Conservation (phyloP, 2,888 invertebrate genomes). For the Troides oblongomaculatus region DNA sequence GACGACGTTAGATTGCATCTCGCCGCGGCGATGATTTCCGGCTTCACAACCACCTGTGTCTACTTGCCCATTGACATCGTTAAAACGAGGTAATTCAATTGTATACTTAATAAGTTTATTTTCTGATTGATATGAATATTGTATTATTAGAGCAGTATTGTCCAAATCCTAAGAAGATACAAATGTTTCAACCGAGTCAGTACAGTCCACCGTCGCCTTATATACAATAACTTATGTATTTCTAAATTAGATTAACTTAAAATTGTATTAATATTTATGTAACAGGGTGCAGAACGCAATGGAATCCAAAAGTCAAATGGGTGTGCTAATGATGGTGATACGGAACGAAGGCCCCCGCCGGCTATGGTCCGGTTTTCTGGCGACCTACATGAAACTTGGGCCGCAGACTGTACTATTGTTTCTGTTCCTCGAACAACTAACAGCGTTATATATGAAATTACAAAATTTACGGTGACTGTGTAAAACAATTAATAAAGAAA, state of each 20-base stretch:
- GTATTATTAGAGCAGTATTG: too few relatives aligned
- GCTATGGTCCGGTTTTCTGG: slow-evolving; percentile 97
- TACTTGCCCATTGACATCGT: slow-evolving; percentile 99
- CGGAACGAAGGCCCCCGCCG: slow-evolving; percentile 93
- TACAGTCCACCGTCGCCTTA: too few relatives aligned
- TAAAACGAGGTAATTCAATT: slow-evolving; percentile 89
- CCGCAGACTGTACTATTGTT: slow-evolving; percentile 98
- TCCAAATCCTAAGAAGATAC: too few relatives aligned
- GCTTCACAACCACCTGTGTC: slow-evolving; percentile 93
- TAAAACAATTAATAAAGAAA: background rate
- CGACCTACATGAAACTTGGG: slow-evolving; percentile 95
- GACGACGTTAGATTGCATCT: slow-evolving; percentile 93
- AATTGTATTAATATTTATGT: background rate
- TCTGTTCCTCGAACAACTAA: slow-evolving; percentile 96
- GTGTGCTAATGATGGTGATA: slow-evolving; percentile 88
- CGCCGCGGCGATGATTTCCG: slow-evolving; percentile 95
- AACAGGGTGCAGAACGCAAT: slow-evolving; percentile 96
- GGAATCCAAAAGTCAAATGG: slow-evolving; percentile 85
- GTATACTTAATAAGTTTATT: background rate
- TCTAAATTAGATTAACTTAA: background rate
- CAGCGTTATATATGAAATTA: slow-evolving; percentile 61
- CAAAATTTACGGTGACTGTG: background rate
- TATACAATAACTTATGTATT: too few relatives aligned
- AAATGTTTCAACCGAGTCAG: too few relatives aligned
- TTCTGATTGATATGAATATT: too few relatives aligned